phyloP scores from a whole-genome alignment of 2,888 invertebrate species.

The Agrotis puta region DNA sequence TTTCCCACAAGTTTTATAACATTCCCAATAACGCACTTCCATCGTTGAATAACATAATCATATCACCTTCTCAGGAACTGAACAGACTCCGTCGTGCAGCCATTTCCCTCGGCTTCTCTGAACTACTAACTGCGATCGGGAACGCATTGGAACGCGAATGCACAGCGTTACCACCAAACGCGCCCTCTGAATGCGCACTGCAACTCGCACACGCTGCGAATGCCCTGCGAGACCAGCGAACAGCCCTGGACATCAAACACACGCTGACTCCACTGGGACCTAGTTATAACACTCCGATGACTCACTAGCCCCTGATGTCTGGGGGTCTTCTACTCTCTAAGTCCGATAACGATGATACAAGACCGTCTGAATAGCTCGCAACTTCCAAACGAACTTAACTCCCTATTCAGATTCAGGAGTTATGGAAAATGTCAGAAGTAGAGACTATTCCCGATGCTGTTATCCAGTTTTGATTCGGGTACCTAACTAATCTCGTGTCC shows the following conservation, averaged over 20 bases:
- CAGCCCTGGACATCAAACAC: conserved; percentile 85
- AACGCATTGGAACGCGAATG: conserved; percentile 97
- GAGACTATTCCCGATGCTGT: background rate
- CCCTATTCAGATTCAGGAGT: background rate
- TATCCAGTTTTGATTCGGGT: background rate
- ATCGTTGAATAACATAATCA: background rate
- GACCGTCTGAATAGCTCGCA: background rate
- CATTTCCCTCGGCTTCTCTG: conserved; percentile 97
- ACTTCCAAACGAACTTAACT: background rate
- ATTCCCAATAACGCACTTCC: too few relatives aligned
- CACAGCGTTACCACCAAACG: conserved; percentile 93
- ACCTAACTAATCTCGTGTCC: background rate
- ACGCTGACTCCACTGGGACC: conserved; percentile 82
- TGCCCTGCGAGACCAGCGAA: conserved; percentile 94
- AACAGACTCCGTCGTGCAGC: conserved; percentile 97
- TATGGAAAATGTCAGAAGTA: background rate
- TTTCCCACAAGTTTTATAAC: too few relatives aligned
- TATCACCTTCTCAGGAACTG: conserved; percentile 92
- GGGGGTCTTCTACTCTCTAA: conserved; percentile 5
- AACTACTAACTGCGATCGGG: conserved; percentile 96
- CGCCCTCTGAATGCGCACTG: conserved; percentile 96
- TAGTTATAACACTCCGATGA: conserved; percentile 76
- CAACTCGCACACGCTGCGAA: conserved; percentile 97
- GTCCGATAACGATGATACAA: background rate
- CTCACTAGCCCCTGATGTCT: conserved; percentile 13